phyloP scores from a whole-genome alignment of 1,140 invertebrate genomes.

The Copidosoma floridanum region DNA sequence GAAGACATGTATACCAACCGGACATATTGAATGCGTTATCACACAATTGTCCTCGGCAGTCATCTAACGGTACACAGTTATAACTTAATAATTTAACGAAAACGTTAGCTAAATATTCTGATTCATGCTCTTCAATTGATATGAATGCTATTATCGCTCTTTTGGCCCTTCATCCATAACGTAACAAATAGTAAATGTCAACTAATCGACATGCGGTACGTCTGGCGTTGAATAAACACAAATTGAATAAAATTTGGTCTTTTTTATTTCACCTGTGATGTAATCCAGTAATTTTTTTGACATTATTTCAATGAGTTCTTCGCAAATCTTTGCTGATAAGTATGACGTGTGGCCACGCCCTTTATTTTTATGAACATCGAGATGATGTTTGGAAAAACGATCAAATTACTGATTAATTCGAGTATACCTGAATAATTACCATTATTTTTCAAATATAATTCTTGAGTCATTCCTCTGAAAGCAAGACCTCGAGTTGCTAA shows the following conservation, averaged over 20 bases:
- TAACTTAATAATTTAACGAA: not conserved
- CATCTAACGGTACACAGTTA: conserved; percentile 3
- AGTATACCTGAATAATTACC: not conserved
- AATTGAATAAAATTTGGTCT: conserved; percentile 3
- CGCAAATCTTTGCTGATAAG: not conserved
- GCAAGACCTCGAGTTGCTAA: not conserved
- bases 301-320: conserved; percentile 8
- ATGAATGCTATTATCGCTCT: conserved; percentile 6
- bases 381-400: not conserved
- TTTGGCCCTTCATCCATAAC: not conserved
- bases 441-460: not conserved
- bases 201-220: not conserved
- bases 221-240: not conserved
- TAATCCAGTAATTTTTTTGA: not conserved
- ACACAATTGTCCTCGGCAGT: conserved; percentile 30
- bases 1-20: too few species aligned
- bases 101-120: not conserved
- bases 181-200: not conserved
- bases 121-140: not conserved
- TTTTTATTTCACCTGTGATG: not conserved
- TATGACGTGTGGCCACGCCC: not conserved
- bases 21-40: conserved; percentile 33
- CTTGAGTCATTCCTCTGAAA: not conserved
- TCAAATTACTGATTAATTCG: not conserved
- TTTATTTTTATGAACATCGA: not conserved